phyloP scores from a whole-genome alignment of 2,797 vertebrate genomes.

The Aeoliscus strigatus region DNA sequence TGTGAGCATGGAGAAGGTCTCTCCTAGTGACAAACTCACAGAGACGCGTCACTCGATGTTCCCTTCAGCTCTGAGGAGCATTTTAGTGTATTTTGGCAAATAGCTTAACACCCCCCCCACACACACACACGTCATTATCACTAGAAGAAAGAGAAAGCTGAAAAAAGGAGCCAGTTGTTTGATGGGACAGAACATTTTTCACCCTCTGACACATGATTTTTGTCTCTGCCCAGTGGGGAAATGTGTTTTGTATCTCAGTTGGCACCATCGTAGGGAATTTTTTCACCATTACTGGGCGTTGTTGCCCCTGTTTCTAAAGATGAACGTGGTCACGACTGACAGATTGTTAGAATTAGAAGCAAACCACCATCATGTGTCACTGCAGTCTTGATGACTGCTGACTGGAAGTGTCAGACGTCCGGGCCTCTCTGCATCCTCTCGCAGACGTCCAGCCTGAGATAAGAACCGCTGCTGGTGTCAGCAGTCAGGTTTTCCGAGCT shows the following conservation, averaged over 20 bases:
- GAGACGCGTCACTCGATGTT: neutral
- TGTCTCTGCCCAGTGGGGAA: no score
- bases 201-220: no score
- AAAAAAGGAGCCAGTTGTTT: no score
- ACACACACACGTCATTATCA: no score
- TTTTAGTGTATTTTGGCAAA: neutral
- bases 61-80: neutral
- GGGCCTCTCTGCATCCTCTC: slow-evolving; percentile 28
- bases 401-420: slow-evolving; percentile 49
- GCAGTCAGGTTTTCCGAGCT: slow-evolving; percentile 55
- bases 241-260: no score
- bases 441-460: slow-evolving; percentile 36
- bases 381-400: slow-evolving; percentile 45
- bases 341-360: slow-evolving; percentile 11
- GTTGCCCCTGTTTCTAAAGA: neutral
- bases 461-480: slow-evolving; percentile 61
- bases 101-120: no score
- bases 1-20: neutral
- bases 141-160: no score
- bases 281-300: no score
- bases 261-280: no score
- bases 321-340: neutral
- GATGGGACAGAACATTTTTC: no score
- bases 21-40: neutral
- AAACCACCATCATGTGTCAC: slow-evolving; percentile 18